Evolutionary conservation across 1,140 invertebrate species (phyloP).

Genomic region (Phortica variegata): DNA sequence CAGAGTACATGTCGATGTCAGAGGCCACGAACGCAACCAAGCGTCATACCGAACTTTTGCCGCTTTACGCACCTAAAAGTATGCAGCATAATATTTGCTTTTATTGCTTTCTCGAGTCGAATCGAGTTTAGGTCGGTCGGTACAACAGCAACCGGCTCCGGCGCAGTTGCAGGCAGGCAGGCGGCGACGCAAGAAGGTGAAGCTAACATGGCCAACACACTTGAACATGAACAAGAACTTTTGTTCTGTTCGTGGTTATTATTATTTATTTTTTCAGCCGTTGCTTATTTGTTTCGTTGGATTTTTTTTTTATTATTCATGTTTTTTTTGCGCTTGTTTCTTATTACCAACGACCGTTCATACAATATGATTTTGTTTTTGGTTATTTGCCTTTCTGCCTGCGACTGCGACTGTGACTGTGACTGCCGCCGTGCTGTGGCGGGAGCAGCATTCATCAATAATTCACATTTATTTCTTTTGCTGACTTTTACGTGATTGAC

Average conservation of each 20-base stretch:
- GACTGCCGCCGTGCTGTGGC: too few relatives aligned
- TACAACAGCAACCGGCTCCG: conserved; percentile 15
- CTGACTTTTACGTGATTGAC: not conserved
- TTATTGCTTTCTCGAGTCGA: conserved; percentile 42
- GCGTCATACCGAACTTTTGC: conserved; percentile 17
- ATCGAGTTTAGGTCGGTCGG: too few relatives aligned
- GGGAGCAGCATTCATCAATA: conserved; percentile 48
- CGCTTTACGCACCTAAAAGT: conserved; percentile 34
- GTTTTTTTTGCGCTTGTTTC: conserved; percentile 17
- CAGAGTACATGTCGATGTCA: not conserved
- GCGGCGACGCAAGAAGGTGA: too few relatives aligned
- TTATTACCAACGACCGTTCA: too few relatives aligned
- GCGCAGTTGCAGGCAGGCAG: not conserved
- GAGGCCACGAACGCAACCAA: conserved; percentile 24
- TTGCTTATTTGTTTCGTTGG: conserved; percentile 26
- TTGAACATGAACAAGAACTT: not conserved
- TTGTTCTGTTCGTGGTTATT: conserved; percentile 20
- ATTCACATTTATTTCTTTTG: conserved; percentile 47
- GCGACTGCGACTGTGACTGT: too few relatives aligned
- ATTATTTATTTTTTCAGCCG: conserved; percentile 41
- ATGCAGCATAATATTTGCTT: conserved; percentile 48
- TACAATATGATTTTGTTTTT: conserved; percentile 13
- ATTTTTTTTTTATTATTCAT: conserved; percentile 15
- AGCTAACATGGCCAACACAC: not conserved
- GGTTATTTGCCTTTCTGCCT: conserved; percentile 5